Base-by-base conservation (phyloP, 2,797 vertebrate genomes). In the Leptoclinus maculatus region DNA sequence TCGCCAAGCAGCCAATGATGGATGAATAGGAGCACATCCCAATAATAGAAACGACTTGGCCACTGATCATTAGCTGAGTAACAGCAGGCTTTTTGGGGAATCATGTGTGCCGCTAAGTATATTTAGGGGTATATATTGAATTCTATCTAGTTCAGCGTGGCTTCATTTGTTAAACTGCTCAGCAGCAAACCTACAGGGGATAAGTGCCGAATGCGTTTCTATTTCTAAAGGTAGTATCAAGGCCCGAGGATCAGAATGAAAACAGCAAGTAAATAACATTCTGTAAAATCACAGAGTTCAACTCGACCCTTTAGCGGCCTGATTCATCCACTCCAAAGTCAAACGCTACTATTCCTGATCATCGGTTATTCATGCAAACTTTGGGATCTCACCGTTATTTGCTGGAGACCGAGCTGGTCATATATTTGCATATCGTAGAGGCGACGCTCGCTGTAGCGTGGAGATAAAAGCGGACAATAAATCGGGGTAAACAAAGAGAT, bases 401-500 rank as follows among this genome's bases (percentile, higher is more conserved):
- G 73, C 83, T 23, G 65, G 66, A 88, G 78, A 93, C 82, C 87
- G 89, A 90, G 87, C 88, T 56, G 80, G 78, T 77, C 80, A 45
- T 82, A 66, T 79, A 93, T 94, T 93, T 93, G 89, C 91, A 92
- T 92, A 84, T 88, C 36, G 53, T 66, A 59, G 83, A 67, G 36
- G 63, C 2, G 23, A 60, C 74, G 81, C 45, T 85, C 34, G 58
- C 85, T 91, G 91, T 74, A 74, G 82, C 64, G 1, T 1, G 1
- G 79, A 81, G 88, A 91, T 91, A 41, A 60, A 90, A 89, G 84
- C 2, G 9, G 56, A 88, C 86, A 85, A 91, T 89, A 92, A 94
- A 92, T 90, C 88, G 86, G 84, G 72, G 90, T 78, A 88, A 91
- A 93, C 87, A 92, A 89, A 89, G 79, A 92, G 90, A 90, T 78